Evolutionary conservation across 2,888 invertebrate genomes (phyloP), one percentile per base, ranked within the genome.

Genomic region (Lapara coniferarum): DNA sequence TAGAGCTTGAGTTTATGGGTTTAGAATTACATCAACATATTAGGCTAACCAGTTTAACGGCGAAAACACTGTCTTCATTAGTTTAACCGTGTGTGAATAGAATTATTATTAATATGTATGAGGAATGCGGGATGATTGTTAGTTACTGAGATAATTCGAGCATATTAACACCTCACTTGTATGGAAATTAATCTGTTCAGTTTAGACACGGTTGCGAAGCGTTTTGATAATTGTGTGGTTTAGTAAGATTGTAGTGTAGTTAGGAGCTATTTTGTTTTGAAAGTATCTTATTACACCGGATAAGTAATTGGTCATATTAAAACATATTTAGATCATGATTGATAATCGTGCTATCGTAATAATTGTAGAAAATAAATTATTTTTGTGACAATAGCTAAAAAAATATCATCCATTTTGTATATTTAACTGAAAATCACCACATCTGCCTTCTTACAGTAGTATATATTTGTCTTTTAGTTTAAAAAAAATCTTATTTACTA

Each of bases 51-150:
- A 16, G 59, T 10, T 59, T 59, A 59, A 16, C n/a, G 16, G 59
- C 10, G 59, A 59, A 63, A 63, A 63, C 63, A 63, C 46, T 63
- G 49, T 49, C 63, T 63, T 46, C 49, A 63, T 63, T 63, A 63
- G 19, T 13, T 2, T 44, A 63, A 49, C 49, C 19, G 49, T 46
- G 49, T 49, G 63, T 19, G 63, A 63, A 25, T 56, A 25, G 25
- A 56, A 63, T 63, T 63, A 63, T 19, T 63, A 63, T 63, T 63
- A 63, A 63, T 63, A 63, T 63, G 63, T 63, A 63, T 63, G 63
- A 63, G 63, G 19, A 63, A 57, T 37, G 55, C 19, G 55, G 6
- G 10, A 19, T 49, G 63, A 63, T 63, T 63, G 19, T 19, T 55
- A 55, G 55, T 55, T 55, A 55, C 19, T 49, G 49, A 6, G 46